Percentiles rank a stretch among this genome's conserved stretches.
These are phyloP conservation scores for Lithophane semibrunnea DNA, from an alignment of 2,888 invertebrate genomes.

Conservation along the genomic window DNA sequence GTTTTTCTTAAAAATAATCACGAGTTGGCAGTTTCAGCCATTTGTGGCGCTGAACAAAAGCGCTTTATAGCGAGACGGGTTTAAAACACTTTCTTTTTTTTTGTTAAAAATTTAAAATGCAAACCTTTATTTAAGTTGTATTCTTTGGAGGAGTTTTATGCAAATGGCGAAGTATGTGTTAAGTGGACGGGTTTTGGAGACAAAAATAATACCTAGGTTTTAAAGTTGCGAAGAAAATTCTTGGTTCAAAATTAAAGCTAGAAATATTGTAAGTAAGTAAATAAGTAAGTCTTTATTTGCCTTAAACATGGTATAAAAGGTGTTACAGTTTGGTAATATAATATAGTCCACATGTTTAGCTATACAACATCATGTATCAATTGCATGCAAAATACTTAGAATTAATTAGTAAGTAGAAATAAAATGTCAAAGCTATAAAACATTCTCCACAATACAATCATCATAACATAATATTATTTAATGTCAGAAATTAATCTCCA, in stretches of 20 bases:
- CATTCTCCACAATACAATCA: no score
- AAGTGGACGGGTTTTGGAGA: conserved; percentile 43
- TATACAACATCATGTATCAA: no score
- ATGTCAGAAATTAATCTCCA: no score
- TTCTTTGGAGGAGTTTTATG: conserved; percentile 58
- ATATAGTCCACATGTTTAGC: no score
- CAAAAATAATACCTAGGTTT: conserved; percentile 13
- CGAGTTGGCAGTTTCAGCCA: conserved; percentile 72
- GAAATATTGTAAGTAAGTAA: no score
- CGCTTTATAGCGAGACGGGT: conserved; percentile 59
- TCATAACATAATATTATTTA: no score
- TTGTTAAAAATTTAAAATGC: conserved; percentile 63
- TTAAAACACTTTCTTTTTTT: conserved; percentile 62
- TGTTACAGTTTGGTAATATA: no score
- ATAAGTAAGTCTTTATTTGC: no score
- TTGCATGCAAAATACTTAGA: no score
- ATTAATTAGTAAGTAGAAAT: no score
- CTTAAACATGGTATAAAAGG: no score
- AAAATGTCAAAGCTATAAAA: no score
- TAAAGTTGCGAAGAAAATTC: background rate
- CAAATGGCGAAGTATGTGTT: conserved; percentile 55
- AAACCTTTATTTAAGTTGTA: conserved; percentile 65
- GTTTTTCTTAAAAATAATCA: conserved; percentile 74
- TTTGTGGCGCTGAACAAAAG: conserved; percentile 67
- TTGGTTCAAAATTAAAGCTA: background rate